Evolutionary conservation across 2,888 invertebrate species (phyloP).

Genomic region (Criorhina ranunculi): DNA sequence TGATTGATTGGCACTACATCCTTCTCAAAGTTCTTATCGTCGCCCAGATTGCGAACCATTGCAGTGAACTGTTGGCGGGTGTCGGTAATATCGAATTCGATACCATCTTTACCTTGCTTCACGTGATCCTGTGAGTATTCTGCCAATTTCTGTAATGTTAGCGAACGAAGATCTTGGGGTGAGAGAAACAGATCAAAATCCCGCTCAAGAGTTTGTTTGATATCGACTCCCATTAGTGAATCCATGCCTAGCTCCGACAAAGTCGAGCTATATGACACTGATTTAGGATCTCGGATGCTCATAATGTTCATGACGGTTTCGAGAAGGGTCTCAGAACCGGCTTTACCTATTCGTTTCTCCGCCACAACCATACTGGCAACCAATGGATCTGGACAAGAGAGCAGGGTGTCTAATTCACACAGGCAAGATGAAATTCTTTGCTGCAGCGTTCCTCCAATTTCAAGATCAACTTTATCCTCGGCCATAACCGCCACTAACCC

Average conservation of each 20-base stretch:
- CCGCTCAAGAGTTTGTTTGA: slow-evolving; percentile 95
- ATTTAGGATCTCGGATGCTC: slow-evolving; percentile 89
- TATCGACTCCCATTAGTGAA: slow-evolving; percentile 98
- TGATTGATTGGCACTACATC: slow-evolving; percentile 85
- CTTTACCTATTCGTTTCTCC: slow-evolving; percentile 89
- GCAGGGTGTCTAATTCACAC: slow-evolving; percentile 89
- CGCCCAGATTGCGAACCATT: slow-evolving; percentile 87
- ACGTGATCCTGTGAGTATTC: slow-evolving; percentile 80
- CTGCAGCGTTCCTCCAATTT: slow-evolving; percentile 93
- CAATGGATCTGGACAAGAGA: slow-evolving; percentile 89
- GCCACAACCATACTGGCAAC: slow-evolving; percentile 95
- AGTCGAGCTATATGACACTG: slow-evolving; percentile 88
- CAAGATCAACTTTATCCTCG: slow-evolving; percentile 89
- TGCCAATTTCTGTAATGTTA: slow-evolving; percentile 88
- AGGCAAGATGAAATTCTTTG: slow-evolving; percentile 94
- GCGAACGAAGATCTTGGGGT: slow-evolving; percentile 92
- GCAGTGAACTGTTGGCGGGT: slow-evolving; percentile 85
- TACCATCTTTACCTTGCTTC: slow-evolving; percentile 78
- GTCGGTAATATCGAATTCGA: slow-evolving; percentile 80
- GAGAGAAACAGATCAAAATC: slow-evolving; percentile 95
- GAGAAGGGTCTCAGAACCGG: slow-evolving; percentile 88
- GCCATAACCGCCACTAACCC: slow-evolving; percentile 92
- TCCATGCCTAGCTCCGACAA: slow-evolving; percentile 98
- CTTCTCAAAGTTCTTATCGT: slow-evolving; percentile 86
- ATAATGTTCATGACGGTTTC: slow-evolving; percentile 90